Evolutionary conservation across 2,113 vertebrate species (phyloP).

Genomic region (Sturnus vulgaris): DNA sequence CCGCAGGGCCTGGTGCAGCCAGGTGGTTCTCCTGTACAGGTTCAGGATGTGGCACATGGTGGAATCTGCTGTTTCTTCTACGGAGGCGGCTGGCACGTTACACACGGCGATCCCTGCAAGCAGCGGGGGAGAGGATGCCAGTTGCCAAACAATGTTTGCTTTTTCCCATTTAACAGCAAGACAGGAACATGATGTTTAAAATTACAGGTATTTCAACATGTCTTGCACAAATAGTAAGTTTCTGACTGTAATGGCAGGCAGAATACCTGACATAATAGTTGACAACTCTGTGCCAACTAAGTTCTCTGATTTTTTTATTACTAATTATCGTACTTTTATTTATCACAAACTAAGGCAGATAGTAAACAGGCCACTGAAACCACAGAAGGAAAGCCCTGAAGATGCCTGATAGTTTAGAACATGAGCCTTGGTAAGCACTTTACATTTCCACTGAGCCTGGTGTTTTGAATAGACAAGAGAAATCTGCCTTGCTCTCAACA

Average conservation of each 20-base stretch:
- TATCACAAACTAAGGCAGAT: neutral
- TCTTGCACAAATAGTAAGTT: neutral
- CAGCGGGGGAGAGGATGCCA: neutral
- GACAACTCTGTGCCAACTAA: neutral
- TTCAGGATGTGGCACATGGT: conserved; percentile 97
- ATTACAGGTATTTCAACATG: neutral
- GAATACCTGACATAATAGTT: neutral
- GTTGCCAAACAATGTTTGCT: neutral
- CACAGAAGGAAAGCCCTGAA: neutral
- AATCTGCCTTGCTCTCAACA: neutral
- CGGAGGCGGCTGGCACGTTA: conserved; percentile 94
- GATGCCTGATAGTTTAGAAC: neutral
- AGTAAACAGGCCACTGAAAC: neutral
- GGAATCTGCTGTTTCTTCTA: conserved; percentile 96
- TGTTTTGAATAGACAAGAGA: neutral
- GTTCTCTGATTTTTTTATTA: neutral
- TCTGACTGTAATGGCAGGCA: neutral
- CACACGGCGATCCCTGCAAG: conserved; percentile 92
- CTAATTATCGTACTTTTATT: neutral
- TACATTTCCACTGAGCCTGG: neutral
- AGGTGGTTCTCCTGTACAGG: conserved; percentile 93
- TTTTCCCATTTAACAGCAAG: neutral
- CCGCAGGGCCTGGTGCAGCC: conserved; percentile 94
- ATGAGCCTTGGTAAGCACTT: neutral
- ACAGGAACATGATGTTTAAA: neutral